Evolutionary conservation across 92 coral and sea anemone genomes (phyloP), one percentile per base, ranked within the genome.

Genomic region (Galaxea fascicularis): DNA sequence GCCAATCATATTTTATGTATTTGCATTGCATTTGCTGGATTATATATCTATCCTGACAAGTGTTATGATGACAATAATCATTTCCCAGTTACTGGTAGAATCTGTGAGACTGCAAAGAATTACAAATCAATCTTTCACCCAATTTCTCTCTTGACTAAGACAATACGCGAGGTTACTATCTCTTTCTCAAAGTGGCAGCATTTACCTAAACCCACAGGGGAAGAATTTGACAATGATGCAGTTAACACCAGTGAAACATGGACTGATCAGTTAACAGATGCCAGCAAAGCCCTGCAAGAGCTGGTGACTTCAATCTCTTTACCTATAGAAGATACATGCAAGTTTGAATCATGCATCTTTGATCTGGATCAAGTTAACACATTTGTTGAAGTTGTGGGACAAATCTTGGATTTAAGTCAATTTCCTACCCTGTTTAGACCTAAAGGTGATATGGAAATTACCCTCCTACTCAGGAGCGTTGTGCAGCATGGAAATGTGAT

Each of bases 91-190:
- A 62, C 77, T 21, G 18, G 53, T 15, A 77, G 80, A 69, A 94
- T 95, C 27, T 68, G 83, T 6, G 56, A 52, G 22, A 57, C 82
- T 17, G 94, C 93, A 26, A 64, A 77, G 20, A 65, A 44, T 22
- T 95, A 94, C 81, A 74, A 82, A 63, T 90, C 98, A 0, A 66
- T 88, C 3, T 95, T 88, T 82, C 98, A 95, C 80, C 98, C 98
- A 11, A 67, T 88, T 45, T 83, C 92, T 18, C 80, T 89, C 11
- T 74, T 94, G 13, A 86, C 68, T 66, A 90, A 91, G 60, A 84
- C 78, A 5, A 25, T 79, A 28, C 73, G 35, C 54, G 58, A 86
- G 6, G 58, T 88, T 17, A 71, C 85, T 27, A 60, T 86, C 10
- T 77, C 77, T 2, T 65, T 94, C 51, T 82, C 80, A 25, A 60